Evolutionary conservation across 2,888 invertebrate genomes (phyloP).

Genomic region (Cheilosia grossa): DNA sequence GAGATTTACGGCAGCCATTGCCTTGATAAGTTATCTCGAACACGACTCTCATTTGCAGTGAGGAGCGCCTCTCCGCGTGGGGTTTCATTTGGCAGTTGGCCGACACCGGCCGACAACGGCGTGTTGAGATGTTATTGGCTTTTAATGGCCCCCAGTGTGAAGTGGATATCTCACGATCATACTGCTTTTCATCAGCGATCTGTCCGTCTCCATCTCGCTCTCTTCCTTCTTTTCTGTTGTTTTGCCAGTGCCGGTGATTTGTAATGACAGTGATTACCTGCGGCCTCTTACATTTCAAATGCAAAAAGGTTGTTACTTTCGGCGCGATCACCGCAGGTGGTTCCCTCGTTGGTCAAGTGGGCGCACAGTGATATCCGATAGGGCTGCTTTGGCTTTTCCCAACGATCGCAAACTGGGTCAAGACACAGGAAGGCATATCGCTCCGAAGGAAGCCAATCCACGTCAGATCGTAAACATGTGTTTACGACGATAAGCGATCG

Average conservation of each 20-base stretch:
- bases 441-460: constrained; percentile 36
- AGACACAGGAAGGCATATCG: constrained; percentile 31
- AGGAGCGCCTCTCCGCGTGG: constrained; percentile 4
- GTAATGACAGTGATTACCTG: constrained; percentile 63
- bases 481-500: constrained; percentile 54
- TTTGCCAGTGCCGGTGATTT: constrained; percentile 34
- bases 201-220: constrained; percentile 25
- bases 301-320: constrained; percentile 54
- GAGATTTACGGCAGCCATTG: constrained; percentile 69
- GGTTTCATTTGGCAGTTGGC: constrained; percentile 59
- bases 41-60: constrained; percentile 56
- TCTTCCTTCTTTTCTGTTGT: neutral
- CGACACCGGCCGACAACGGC: constrained; percentile 19
- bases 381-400: constrained; percentile 35
- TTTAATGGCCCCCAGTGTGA: constrained; percentile 60
- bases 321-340: constrained; percentile 61
- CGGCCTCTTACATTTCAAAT: constrained; percentile 41
- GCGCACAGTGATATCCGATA: constrained; percentile 50
- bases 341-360: constrained; percentile 32
- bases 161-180: constrained; percentile 68
- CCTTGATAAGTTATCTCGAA: constrained; percentile 67
- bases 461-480: constrained; percentile 59
- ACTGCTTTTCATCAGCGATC: constrained; percentile 64
- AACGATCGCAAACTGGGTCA: constrained; percentile 43
- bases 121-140: constrained; percentile 61